phyloP scores from a whole-genome alignment of 2,113 vertebrate genomes.

The Glaucidium brasilianum region DNA sequence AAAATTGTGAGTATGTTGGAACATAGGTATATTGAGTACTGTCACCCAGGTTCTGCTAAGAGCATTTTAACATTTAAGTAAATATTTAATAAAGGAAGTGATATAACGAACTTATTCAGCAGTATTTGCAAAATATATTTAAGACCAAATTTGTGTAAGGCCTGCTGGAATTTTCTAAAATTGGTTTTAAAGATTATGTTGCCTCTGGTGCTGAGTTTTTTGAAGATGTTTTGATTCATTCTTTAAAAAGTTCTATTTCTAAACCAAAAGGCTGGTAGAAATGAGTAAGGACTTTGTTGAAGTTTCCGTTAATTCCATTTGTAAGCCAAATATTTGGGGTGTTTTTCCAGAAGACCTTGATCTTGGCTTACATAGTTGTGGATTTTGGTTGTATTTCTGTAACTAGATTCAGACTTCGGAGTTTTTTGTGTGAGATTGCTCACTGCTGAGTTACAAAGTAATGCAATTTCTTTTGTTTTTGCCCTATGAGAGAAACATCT shows the following conservation, averaged over 20 bases:
- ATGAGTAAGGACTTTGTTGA: not conserved
- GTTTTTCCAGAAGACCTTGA: slow-evolving; percentile 23
- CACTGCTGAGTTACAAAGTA: not conserved
- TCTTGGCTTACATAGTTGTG: not conserved
- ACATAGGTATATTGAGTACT: not conserved
- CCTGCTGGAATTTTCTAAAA: not conserved
- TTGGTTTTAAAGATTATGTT: not conserved
- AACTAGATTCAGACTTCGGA: not conserved
- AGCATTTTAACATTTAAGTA: not conserved
- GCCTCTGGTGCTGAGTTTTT: not conserved
- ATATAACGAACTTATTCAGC: not conserved
- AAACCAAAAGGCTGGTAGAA: not conserved
- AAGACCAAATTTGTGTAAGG: not conserved
- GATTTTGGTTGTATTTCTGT: not conserved
- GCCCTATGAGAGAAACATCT: not conserved
- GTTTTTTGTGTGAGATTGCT: not conserved
- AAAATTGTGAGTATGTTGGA: not conserved
- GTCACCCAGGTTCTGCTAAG: not conserved
- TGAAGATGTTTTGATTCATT: not conserved
- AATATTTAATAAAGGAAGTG: not conserved
- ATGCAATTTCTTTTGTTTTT: not conserved
- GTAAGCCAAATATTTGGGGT: slow-evolving; percentile 6
- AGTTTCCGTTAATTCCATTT: slow-evolving; percentile 22
- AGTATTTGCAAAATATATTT: not conserved
- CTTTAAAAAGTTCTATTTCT: not conserved